Base-by-base conservation (phyloP, 2,888 invertebrate genomes). In the Mythimna lalbum region DNA sequence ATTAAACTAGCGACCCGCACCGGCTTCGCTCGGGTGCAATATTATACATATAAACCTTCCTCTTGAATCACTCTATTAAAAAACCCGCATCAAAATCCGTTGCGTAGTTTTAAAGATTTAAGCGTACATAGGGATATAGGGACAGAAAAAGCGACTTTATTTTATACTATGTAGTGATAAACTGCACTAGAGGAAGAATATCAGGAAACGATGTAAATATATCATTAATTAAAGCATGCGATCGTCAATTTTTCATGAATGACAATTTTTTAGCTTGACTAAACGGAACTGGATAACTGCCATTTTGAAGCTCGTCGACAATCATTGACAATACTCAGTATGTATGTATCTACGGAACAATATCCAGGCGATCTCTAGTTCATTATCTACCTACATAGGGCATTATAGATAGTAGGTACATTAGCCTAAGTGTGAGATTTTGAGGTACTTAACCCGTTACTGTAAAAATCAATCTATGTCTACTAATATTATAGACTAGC, bases 221-320 rank as follows among this genome's bases (percentile, higher is more conserved):
- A 86, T 97, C 97, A 0, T 74, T 99, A 0, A 90, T 97, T 27
- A 98, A 98, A 91, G 97, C 77, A 97, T 99, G 74, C 96, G 98
- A 77, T 94, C 96, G 6, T 97, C 98, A 1, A 97, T 98, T 79
- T 96, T 90, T 57, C 90, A 87, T 33, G 71, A 83, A 73, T 91
- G 93, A 9, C 88, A 91, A 19, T 97, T 97, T 0, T 93, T 92
- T 84, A 93, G 96, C 63, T 94, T 99, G 31, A 98, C 98, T 0
- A 95, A 96, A 88, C 97, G 97, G 5, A 98, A 98, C 87, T 90
- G 98, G 62, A 87, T 98, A 9, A 0, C 87, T 98, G 63, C 99
- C 99, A 0, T 99, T 98, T 91, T 96, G 97, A 1, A 98, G 98
- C 89, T 93, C 96, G 19, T 88, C 98, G 4, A 94, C 97, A 36